Conservation (phyloP, 2,113 vertebrate species). For the Bufo gargarizans region DNA sequence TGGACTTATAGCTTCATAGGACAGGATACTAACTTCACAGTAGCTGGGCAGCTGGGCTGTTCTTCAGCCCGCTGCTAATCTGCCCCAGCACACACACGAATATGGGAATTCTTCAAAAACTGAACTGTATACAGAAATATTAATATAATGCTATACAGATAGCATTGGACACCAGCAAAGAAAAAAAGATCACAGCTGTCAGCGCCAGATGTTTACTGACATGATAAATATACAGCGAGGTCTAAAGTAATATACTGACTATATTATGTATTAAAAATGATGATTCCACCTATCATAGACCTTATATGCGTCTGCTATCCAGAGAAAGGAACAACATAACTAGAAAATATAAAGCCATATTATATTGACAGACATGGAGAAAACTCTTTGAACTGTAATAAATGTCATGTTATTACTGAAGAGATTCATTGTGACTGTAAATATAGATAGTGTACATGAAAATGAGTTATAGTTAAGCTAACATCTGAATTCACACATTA, state of each 20-base stretch:
- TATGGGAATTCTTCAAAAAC: neutral
- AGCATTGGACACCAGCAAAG: conserved; percentile 7
- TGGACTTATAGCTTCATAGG: no score
- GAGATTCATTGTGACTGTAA: neutral
- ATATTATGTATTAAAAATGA: neutral
- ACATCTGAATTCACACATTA: neutral
- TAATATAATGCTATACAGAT: conserved; percentile 4
- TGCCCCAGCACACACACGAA: neutral
- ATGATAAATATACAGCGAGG: neutral
- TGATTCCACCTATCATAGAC: neutral
- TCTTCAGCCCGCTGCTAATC: no score
- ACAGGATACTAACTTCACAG: no score
- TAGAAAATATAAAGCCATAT: neutral
- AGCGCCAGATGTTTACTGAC: neutral
- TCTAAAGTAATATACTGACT: neutral
- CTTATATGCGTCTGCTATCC: neutral
- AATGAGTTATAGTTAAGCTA: neutral
- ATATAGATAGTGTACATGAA: neutral
- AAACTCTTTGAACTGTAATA: neutral
- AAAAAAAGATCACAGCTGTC: neutral
- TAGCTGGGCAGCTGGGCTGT: no score
- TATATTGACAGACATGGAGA: neutral
- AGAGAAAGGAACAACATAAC: neutral
- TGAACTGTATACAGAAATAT: neutral
- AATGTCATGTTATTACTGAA: neutral